Conservation (phyloP, 2,113 vertebrate genomes). For the Heliornis fulica region DNA sequence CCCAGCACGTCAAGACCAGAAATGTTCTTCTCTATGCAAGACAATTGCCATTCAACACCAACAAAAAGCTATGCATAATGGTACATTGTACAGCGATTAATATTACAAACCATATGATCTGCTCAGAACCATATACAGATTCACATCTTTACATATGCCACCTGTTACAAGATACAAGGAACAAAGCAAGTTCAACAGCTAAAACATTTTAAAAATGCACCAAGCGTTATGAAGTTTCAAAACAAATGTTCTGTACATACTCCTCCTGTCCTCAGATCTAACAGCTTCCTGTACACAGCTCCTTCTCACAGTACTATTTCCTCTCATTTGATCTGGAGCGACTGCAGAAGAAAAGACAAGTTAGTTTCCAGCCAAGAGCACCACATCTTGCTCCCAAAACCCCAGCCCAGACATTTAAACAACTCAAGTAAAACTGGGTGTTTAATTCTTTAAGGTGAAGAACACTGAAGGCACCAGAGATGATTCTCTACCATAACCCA, state of each 20-base stretch:
- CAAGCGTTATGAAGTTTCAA: slow-evolving; percentile 81
- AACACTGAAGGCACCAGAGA: background rate
- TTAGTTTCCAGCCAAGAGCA: background rate
- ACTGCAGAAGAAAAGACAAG: slow-evolving; percentile 64
- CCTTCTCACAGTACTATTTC: slow-evolving; percentile 79
- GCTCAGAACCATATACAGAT: slow-evolving; percentile 78
- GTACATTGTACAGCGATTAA: slow-evolving; percentile 74
- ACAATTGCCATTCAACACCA: background rate
- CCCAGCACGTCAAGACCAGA: background rate
- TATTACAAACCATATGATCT: slow-evolving; percentile 74
- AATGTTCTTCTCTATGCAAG: background rate
- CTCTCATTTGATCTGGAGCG: slow-evolving; percentile 92
- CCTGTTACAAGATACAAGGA: slow-evolving; percentile 79
- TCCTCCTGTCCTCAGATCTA: slow-evolving; percentile 71
- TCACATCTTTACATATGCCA: slow-evolving; percentile 77
- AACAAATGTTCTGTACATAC: slow-evolving; percentile 84
- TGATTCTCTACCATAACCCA: background rate
- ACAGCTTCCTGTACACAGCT: slow-evolving; percentile 81
- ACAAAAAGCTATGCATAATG: slow-evolving; percentile 36
- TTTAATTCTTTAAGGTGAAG: background rate
- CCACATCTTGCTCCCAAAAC: background rate
- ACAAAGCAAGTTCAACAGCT: slow-evolving; percentile 76
- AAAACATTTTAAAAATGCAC: slow-evolving; percentile 84
- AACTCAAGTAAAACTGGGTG: background rate
- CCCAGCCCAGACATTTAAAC: background rate